Evolutionary conservation across 2,797 vertebrate genomes (phyloP), one percentile per base, ranked within the genome.

Genomic region (Zalophus californianus): DNA sequence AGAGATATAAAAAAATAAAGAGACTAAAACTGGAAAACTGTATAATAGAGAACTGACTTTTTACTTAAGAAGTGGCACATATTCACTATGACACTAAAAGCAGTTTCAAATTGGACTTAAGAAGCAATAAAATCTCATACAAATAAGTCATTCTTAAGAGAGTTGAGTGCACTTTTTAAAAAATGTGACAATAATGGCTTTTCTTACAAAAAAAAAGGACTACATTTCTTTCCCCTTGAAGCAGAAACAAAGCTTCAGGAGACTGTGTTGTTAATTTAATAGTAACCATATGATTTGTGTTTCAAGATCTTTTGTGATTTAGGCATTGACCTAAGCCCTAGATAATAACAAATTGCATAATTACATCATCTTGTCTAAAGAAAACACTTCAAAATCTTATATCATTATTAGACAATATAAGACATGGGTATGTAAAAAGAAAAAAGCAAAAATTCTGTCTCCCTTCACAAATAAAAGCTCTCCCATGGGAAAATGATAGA

Each of bases 191-290:
- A 54, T 41, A 75, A 25, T n/a, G n/a, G 1, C 44, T 72, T 54
- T 90, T 80, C 50, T 90, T 44, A 2, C 27, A 18, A 38, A 38
- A 64, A 54, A 77, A 83, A 70, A 80, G 2, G 4, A 60, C 58
- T 89, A 62, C 7, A 54, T 73, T 79, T 64, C 6, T 41, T 62
- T 32, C 29, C 62, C 56, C 29, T 90, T 48, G 15, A 72, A 90
- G 35, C 14, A 93, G 10, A 96, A 89, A 78, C 52, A 85, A 90
- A 79, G n/a, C 52, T 85, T 93, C 32, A 62, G 25, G 38, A 87
- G 54, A 79, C 48, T 11, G 48, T 64, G n/a, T 62, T 64, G 54
- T 6, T 73, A 90, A 70, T 73, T 62, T 93, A 79, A 72, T 54
- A 48, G 72, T 35, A 90, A 60, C n/a, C 41, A 52, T 9, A 72